Conservation (phyloP, 2,888 invertebrate species). For the Pycnomerus fuliginosus region DNA sequence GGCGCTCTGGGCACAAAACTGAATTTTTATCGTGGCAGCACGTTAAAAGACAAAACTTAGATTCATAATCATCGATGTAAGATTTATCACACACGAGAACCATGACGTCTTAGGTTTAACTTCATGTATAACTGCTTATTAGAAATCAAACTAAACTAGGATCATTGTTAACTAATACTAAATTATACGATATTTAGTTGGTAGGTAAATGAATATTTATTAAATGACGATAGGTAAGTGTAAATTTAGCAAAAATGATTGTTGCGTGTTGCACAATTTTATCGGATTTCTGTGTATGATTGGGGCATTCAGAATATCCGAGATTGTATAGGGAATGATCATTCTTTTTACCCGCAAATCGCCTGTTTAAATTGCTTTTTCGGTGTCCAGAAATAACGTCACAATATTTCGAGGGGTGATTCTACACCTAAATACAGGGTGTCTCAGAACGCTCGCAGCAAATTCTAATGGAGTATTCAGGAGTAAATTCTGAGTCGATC, state of each 20-base stretch:
- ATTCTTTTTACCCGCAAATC: no score
- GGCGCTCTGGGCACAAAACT: slow-evolving; percentile 29
- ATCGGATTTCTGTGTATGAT: slow-evolving; percentile 22
- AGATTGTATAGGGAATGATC: no score
- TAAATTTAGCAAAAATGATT: slow-evolving; percentile 35
- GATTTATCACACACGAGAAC: slow-evolving; percentile 22
- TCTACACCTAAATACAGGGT: no score
- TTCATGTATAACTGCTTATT: slow-evolving; percentile 46
- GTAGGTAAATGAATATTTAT: slow-evolving; percentile 45
- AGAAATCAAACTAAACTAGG: slow-evolving; percentile 52
- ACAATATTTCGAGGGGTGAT: no score
- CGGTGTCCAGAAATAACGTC: no score
- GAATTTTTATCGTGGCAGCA: slow-evolving; percentile 43
- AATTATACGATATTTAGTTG: slow-evolving; percentile 44
- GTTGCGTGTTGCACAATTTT: slow-evolving; percentile 51
- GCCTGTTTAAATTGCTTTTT: no score
- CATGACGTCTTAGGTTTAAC: slow-evolving; percentile 23
- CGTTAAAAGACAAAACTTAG: slow-evolving; percentile 40
- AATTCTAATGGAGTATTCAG: no score
- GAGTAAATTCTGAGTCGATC: no score
- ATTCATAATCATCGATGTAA: slow-evolving; percentile 26
- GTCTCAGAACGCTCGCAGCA: no score
- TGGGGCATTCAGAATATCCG: no score
- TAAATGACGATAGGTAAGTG: slow-evolving; percentile 37
- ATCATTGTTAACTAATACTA: slow-evolving; percentile 54